Conservation (phyloP, 2,888 invertebrate species). For the Drosophila sordidula region DNA sequence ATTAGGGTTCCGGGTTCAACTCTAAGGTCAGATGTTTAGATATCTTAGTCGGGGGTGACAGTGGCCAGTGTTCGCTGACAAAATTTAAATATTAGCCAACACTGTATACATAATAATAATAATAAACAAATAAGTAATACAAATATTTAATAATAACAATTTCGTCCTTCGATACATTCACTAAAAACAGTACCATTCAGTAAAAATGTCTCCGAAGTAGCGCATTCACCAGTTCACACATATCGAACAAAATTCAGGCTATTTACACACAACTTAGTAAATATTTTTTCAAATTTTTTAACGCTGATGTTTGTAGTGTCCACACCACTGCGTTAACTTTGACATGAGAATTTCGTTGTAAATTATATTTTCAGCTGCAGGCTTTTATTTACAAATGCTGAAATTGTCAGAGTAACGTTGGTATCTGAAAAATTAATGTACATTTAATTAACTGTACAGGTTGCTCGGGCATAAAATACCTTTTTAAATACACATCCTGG, state of each 20-base stretch:
- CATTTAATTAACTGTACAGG: conserved; percentile 61
- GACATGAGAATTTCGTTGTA: conserved; percentile 43
- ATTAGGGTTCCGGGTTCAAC: background rate
- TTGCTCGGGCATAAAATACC: background rate
- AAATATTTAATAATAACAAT: too few relatives aligned
- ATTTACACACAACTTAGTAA: conserved; percentile 27
- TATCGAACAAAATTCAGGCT: background rate
- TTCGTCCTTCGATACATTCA: too few relatives aligned
- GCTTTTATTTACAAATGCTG: conserved; percentile 21
- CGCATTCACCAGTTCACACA: conserved; percentile 24
- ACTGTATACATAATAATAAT: too few relatives aligned
- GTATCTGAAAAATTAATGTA: conserved; percentile 40
- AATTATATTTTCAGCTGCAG: conserved; percentile 40
- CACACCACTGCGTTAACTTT: conserved; percentile 46
- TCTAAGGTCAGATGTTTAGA: too few relatives aligned
- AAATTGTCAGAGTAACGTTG: conserved; percentile 28
- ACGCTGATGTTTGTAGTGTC: conserved; percentile 49
- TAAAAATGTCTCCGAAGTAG: conserved; percentile 17
- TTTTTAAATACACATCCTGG: background rate
- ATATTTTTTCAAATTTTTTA: conserved; percentile 26
- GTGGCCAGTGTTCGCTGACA: too few relatives aligned
- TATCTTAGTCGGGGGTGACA: too few relatives aligned
- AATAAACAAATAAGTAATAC: too few relatives aligned
- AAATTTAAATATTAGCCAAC: too few relatives aligned
- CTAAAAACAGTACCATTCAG: too few relatives aligned